Base-by-base conservation (phyloP, 2,797 vertebrate species). In the Babyrousa celebensis region DNA sequence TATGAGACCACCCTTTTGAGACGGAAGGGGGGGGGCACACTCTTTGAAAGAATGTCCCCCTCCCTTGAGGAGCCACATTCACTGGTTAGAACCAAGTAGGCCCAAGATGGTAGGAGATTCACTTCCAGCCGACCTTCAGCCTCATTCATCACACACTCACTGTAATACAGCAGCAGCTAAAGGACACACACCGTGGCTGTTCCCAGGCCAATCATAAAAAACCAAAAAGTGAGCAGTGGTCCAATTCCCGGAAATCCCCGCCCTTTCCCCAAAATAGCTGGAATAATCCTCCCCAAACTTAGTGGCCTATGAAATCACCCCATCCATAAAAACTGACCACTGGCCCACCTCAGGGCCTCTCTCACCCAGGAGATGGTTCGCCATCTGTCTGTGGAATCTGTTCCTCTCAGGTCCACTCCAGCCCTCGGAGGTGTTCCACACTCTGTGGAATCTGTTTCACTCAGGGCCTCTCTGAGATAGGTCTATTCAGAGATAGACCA, bases 191-290 rank as follows among this genome's bases (percentile, higher is more conserved):
- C 75, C 3, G 3, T 12, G 75, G 48, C 75, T 56, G 16, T 27
- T 77, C 52, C 29, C 1, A 5, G 0, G 10, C 27, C 52, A 18
- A 54, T 9, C 48, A 17, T 12, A n/a, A 77, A 56, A 77, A 5
- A 6, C 52, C 75, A 56, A 77, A 77, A 56, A 77, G 74, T 56
- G 29, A 48, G 20, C 75, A 77, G 74, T 21, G 52, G n/a, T 52
- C 52, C 75, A 78, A 32, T 32, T 56, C 18, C 29, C 7, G 6
- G 52, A 78, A 77, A 56, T 56, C 11, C 52, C 52, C 21, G 18
- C 20, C 29, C 52, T 18, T 32, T 56, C 6, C 18, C 29, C 29
- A 32, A 56, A 56, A 77, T 1, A 4, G 75, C 0, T 21, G 29
- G 27, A 77, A 77, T n/a, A 77, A 4, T 29, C 52, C 29, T 32